A percentile compares a stretch with the other conserved stretches of the same genome.
Evolutionary conservation across 2,113 vertebrate species (phyloP).

Genomic region (Paralichthys olivaceus): DNA sequence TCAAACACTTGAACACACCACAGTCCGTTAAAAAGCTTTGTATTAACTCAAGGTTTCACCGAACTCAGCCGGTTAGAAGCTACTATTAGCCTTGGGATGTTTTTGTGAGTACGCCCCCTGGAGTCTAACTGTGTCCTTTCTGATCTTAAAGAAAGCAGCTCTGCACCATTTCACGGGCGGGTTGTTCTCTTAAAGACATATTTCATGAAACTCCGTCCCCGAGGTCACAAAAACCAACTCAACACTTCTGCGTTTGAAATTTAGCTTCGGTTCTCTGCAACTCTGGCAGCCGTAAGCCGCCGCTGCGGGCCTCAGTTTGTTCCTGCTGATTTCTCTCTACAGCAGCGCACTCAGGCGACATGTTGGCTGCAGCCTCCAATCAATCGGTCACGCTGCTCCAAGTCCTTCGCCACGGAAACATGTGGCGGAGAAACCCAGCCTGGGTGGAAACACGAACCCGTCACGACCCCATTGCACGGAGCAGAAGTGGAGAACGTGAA

Average conservation of each 20-base stretch:
- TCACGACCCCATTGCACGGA: background rate
- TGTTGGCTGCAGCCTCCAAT: constrained; percentile 58
- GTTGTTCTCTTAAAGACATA: too few species aligned
- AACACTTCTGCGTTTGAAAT: constrained; percentile 2
- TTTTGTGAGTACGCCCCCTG: background rate
- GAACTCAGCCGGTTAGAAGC: background rate
- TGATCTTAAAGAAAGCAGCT: background rate
- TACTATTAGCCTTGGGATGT: background rate
- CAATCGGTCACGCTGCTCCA: constrained; percentile 52
- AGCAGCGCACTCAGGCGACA: constrained; percentile 26
- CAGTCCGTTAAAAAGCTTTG: too few species aligned
- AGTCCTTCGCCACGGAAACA: constrained; percentile 25
- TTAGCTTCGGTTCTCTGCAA: background rate
- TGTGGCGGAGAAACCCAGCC: constrained; percentile 18
- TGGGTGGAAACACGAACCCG: background rate
- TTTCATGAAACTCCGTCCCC: background rate
- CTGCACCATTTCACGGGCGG: too few species aligned
- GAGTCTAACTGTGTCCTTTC: background rate
- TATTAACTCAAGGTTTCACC: too few species aligned
- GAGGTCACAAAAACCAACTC: constrained; percentile 2
- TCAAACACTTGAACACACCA: too few species aligned
- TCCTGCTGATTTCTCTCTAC: too few species aligned
- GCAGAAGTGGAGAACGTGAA: background rate
- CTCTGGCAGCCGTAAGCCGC: too few species aligned
- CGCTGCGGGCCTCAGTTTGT: too few species aligned